Conservation (phyloP, 1,140 invertebrate species). For the Bombyx mori region DNA sequence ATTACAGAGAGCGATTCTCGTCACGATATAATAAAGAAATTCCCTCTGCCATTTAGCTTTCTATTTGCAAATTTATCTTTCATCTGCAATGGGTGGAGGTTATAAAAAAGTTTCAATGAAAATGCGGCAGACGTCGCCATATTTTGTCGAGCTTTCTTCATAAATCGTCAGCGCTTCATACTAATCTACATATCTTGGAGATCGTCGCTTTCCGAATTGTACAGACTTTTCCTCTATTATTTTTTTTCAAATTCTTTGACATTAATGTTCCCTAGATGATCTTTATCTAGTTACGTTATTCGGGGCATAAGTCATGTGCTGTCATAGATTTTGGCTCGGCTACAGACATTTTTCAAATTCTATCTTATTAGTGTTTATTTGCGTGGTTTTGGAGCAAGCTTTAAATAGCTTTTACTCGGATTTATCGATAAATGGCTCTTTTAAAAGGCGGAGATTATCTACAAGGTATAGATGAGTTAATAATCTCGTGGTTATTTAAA, state of each 20-base stretch:
- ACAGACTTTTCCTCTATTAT: not conserved
- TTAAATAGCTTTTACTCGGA: no score
- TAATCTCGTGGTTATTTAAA: no score
- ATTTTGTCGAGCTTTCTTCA: constrained; percentile 51
- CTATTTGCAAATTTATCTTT: constrained; percentile 55
- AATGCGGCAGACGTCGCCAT: constrained; percentile 37
- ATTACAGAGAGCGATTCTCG: no score
- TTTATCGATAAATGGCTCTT: no score
- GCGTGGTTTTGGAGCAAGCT: no score
- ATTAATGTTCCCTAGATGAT: constrained; percentile 10
- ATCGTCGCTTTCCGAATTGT: constrained; percentile 3
- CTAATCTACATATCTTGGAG: constrained; percentile 50
- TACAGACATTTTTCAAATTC: no score
- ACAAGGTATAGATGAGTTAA: no score
- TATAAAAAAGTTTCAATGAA: constrained; percentile 53
- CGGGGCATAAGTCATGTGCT: no score
- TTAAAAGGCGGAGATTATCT: no score
- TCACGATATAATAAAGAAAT: constrained; percentile 10
- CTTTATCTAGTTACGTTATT: no score
- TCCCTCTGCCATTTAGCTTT: constrained; percentile 29
- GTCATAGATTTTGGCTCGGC: no score
- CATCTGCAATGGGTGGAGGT: constrained; percentile 36
- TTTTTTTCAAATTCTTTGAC: constrained; percentile 13
- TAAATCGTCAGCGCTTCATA: constrained; percentile 49
- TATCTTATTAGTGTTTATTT: no score